Evolutionary conservation across 2,888 invertebrate species (phyloP).

Genomic region (Agrotis exclamationis): DNA sequence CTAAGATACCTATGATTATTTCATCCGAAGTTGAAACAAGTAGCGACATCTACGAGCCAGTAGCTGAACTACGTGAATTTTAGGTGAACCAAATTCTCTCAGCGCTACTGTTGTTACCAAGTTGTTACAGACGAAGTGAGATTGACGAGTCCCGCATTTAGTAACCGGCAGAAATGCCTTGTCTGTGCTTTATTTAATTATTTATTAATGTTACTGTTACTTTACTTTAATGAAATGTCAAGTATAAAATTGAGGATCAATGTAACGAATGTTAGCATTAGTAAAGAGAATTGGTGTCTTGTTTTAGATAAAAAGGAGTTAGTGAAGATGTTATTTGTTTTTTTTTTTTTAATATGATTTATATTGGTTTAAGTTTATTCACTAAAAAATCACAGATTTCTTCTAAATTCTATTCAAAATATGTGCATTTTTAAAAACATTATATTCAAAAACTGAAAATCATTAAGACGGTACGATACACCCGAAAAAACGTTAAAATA

Average conservation of each 20-base stretch:
- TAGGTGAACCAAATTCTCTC: background rate
- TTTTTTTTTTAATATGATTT: too few relatives aligned
- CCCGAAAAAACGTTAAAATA: slow-evolving; percentile 64
- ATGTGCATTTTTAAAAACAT: too few relatives aligned
- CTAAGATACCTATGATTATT: background rate
- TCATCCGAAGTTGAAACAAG: background rate
- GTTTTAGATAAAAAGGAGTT: background rate
- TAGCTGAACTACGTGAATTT: slow-evolving; percentile 1
- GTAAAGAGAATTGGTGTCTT: background rate
- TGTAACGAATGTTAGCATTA: background rate
- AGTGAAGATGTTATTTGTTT: too few relatives aligned
- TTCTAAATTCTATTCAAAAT: too few relatives aligned
- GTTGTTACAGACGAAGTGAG: slow-evolving; percentile 1
- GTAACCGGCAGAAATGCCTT: background rate
- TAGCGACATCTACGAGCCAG: slow-evolving; percentile 47
- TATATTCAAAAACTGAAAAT: too few relatives aligned
- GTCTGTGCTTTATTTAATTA: too few relatives aligned
- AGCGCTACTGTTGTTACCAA: background rate
- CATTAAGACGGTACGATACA: slow-evolving; percentile 26
- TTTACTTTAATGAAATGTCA: too few relatives aligned
- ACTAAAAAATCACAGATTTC: too few relatives aligned
- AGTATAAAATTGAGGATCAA: background rate
- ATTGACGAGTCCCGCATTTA: background rate
- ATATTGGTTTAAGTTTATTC: too few relatives aligned
- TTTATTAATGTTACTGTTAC: too few relatives aligned